Conservation (phyloP, 2,888 invertebrate species). For the Sepioteuthis lessoniana region DNA sequence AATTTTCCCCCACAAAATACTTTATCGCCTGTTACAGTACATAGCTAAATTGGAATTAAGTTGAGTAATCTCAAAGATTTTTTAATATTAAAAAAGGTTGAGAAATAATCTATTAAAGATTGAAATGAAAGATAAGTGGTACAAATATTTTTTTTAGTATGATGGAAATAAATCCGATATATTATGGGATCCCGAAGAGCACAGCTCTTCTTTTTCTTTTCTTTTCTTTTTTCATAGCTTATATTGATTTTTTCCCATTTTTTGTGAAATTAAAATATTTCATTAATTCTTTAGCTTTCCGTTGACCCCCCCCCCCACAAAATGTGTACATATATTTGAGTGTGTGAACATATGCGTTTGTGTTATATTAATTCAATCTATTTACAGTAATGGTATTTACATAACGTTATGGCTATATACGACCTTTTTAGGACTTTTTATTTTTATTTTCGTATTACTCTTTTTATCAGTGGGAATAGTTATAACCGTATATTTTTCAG, state of each 20-base stretch:
- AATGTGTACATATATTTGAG: not conserved
- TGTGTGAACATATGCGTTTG: not conserved
- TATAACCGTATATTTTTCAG: too few species aligned
- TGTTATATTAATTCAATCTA: not conserved
- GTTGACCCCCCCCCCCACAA: not conserved
- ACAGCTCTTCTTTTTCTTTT: not conserved
- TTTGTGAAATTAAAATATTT: not conserved
- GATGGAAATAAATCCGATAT: not conserved
- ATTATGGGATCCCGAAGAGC: not conserved
- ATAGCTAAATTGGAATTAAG: not conserved
- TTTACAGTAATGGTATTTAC: not conserved
- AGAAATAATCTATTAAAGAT: not conserved
- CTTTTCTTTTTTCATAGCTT: not conserved
- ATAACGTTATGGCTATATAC: too few species aligned
- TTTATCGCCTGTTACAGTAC: not conserved
- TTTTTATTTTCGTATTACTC: too few species aligned
- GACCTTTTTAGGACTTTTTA: too few species aligned
- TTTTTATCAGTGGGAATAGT: too few species aligned
- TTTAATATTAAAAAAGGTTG: not conserved
- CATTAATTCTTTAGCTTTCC: not conserved
- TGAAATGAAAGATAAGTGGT: not conserved
- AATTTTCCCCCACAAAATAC: not conserved
- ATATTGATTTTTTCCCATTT: not conserved
- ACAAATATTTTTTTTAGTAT: not conserved
- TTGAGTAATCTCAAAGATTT: not conserved